Evolutionary conservation across 2,113 vertebrate species (phyloP).

Genomic region (Oryzias javanicus): DNA sequence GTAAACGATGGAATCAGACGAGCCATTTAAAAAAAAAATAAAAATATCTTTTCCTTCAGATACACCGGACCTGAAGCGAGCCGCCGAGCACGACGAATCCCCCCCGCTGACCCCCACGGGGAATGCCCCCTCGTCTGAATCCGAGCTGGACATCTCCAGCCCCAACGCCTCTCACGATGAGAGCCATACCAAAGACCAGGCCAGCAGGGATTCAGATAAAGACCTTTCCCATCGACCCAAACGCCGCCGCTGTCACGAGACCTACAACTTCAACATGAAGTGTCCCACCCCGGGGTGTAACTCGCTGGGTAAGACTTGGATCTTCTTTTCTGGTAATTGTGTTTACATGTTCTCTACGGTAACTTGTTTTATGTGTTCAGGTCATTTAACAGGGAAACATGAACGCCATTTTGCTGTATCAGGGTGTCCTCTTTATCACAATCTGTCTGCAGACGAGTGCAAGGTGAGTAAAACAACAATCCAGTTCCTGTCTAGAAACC

Average conservation of each 20-base stretch:
- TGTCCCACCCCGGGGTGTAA: conserved; percentile 97
- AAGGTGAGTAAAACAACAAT: conserved; percentile 76
- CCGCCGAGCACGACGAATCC: conserved; percentile 92
- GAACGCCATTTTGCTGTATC: conserved; percentile 98
- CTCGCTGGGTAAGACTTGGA: conserved; percentile 83
- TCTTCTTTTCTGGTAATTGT: too few relatives aligned
- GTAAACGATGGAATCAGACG: neutral
- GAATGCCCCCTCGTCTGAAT: conserved; percentile 98
- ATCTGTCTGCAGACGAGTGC: conserved; percentile 97
- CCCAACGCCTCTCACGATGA: conserved; percentile 96
- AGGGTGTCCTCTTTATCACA: conserved; percentile 96
- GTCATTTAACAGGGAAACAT: conserved; percentile 96
- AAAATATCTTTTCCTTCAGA: conserved; percentile 49
- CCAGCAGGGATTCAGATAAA: conserved; percentile 92
- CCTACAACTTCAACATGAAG: conserved; percentile 99
- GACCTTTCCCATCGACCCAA: conserved; percentile 96
- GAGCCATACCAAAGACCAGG: conserved; percentile 90
- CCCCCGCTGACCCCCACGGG: conserved; percentile 96
- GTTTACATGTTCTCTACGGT: neutral
- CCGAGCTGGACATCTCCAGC: conserved; percentile 97
- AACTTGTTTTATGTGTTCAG: conserved; percentile 58
- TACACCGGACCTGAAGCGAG: conserved; percentile 85
- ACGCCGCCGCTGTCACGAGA: conserved; percentile 96
- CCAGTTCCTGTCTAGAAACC: too few relatives aligned
- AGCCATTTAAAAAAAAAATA: too few relatives aligned